Base-by-base conservation (phyloP, 2,888 invertebrate species). In the Dolichomitus sp. region DNA sequence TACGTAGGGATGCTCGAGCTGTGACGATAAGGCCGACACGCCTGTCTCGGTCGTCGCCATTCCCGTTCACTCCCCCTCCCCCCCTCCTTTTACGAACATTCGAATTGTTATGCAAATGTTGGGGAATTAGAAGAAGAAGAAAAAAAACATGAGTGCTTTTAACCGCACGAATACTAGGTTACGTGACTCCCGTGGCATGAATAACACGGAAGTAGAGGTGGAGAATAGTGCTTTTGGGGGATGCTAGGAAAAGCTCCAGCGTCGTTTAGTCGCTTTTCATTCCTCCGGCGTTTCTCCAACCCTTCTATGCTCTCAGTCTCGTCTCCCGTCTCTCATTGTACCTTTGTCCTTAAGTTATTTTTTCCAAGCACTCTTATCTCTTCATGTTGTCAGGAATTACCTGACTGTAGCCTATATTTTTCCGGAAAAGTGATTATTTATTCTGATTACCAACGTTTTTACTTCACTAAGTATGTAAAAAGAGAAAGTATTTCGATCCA, bases 51-150 rank as follows among this genome's bases (percentile, higher is more conserved):
- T 69, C 54, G 76, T 76, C 66, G 40, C 75, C 54, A 52, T 27
- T 42, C 30, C 3, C n/a, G 65, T 54, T 63, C 50, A 40, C 40
- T 68, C n/a, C 30, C 33, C 40, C 12, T 50, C 27, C 9, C 9
- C 37, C 37, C 9, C 0, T 9, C 2, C 37, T 2, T 7, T 9
- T 37, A 12, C 66, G 14, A 68, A 33, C 54, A 45, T 59, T 68
- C 42, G 57, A 68, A 76, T 76, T 76, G 76, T 81, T 42, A 76
- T 81, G 81, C 61, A 76, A 76, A 76, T 79, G 4, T n/a, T 33
- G 1, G 23, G 37, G 42, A 66, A 81, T 76, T 77, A 68, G 23
- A 37, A 37, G 37, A 37, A 37, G 37, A 9, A 37, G 40, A 42
- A 74, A 54, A 81, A 74, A 65, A 78, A 30, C 74, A 27, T 17